phyloP scores from a whole-genome alignment of 2,113 vertebrate genomes.

The Columba livia region DNA sequence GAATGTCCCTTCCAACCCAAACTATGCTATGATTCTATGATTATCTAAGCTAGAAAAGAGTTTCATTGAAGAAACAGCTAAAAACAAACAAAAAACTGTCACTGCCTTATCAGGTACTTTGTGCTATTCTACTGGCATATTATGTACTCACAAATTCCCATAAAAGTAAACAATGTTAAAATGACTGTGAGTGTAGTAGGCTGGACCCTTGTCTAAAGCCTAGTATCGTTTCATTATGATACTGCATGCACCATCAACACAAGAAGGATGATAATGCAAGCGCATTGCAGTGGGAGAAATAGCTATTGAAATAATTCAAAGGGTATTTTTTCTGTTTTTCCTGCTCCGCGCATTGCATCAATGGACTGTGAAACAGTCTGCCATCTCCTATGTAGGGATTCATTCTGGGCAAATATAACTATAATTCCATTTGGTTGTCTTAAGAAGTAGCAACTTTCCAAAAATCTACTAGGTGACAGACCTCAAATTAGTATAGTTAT shows the following conservation, averaged over 20 bases:
- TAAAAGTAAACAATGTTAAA: background rate
- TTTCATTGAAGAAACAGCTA: background rate
- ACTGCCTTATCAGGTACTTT: background rate
- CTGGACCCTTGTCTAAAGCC: background rate
- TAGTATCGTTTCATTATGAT: background rate
- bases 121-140: background rate
- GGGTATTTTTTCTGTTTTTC: rapidly evolving
- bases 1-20: too few species aligned
- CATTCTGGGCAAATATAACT: rapidly evolving
- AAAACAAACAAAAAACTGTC: background rate
- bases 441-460: background rate
- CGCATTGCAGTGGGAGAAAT: background rate
- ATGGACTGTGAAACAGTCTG: background rate
- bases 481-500: background rate
- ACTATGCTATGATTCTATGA: background rate
- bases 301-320: background rate
- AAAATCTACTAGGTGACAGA: background rate
- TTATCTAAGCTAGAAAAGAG: background rate
- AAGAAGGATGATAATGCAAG: background rate
- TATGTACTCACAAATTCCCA: background rate
- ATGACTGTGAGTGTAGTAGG: background rate
- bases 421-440: background rate
- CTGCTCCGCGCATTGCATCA: background rate
- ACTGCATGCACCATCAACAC: background rate
- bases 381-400: background rate